Evolutionary conservation across 2,797 vertebrate genomes (phyloP), one percentile per base, ranked within the genome.

Genomic region (Botia almorhae): DNA sequence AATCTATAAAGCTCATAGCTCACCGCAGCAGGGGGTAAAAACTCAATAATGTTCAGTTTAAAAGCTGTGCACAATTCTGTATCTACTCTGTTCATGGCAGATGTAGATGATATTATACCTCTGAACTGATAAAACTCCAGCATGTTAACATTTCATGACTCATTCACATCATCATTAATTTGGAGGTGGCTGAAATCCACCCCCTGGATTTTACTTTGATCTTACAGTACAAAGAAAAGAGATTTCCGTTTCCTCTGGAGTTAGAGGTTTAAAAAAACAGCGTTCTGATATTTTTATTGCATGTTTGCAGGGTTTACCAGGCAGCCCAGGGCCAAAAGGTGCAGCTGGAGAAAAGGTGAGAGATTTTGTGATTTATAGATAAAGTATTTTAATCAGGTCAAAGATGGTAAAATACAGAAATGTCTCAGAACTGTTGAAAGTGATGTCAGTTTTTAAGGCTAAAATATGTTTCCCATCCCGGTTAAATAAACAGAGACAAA

Each of bases 271-370:
- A 43, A 68, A 69, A 19, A 7, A 55, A 70, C 63, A 65, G 39
- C 43, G 56, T 4, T 83, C 78, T 2, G 17, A 56, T 83, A 46
- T 53, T 70, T 26, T 39, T 85, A 58, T 87, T 21, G 87, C 43
- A 23, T 69, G 14, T 86, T 85, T 88, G 82, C 69, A 99, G 98
- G 97, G 98, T 82, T 91, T 99, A 51, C 96, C 96, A 84, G 98
- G 97, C 19, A 88, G 88, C 83, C 92, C 94, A 63, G 98, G 98
- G 82, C 90, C 93, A 85, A 97, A 97, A 91, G 97, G 97, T 84
- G 76, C 89, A 84, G 67, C 92, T 29, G 98, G 97, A 67, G 83
- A 90, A 71, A 98, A 98, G 96, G 98, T 99, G 90, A 87, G 78
- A 73, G 29, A 75, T 78, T 50, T n/a, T 48, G 23, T 8, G 23